A percentile compares a stretch with the other conserved stretches of the same genome.
Evolutionary conservation across 2,797 vertebrate species (phyloP).

Genomic region (Manis crassicaudata): DNA sequence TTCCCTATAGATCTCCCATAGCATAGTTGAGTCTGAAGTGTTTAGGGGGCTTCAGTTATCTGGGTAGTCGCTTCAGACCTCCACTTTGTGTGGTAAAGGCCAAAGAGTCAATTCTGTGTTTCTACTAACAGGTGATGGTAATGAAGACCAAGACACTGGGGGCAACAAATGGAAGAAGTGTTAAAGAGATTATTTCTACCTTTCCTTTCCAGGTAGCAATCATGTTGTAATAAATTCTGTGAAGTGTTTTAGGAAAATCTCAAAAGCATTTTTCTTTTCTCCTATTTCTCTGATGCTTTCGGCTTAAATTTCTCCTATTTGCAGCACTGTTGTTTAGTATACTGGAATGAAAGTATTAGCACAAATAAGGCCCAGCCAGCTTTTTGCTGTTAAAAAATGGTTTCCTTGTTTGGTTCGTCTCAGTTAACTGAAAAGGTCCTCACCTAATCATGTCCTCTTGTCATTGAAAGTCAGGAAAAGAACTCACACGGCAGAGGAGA

Average conservation of each 20-base stretch:
- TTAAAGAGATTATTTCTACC: background rate
- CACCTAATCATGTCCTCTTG: constrained; percentile 72
- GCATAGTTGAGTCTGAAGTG: background rate
- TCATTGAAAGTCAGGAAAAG: constrained; percentile 67
- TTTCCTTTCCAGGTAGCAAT: background rate
- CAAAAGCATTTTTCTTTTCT: background rate
- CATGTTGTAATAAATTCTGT: background rate
- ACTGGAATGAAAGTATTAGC: constrained; percentile 12
- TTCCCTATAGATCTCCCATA: background rate
- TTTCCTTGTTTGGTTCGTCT: constrained; percentile 70
- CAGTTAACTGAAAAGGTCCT: constrained; percentile 74
- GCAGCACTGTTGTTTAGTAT: background rate
- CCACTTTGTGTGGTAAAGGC: background rate
- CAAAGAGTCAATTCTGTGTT: background rate
- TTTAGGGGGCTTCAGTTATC: background rate
- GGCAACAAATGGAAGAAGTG: background rate
- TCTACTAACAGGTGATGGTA: background rate
- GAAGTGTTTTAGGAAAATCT: background rate
- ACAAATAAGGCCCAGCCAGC: background rate
- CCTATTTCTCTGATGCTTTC: constrained; percentile 7
- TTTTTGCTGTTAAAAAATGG: constrained; percentile 71
- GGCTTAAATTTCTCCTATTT: background rate
- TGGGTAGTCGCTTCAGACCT: background rate
- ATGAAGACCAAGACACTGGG: background rate
- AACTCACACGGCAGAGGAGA: constrained; percentile 60